Percentiles rank a stretch among this genome's conserved stretches.
phyloP scores from a whole-genome alignment of 2,113 vertebrate species.

The Parus major region DNA sequence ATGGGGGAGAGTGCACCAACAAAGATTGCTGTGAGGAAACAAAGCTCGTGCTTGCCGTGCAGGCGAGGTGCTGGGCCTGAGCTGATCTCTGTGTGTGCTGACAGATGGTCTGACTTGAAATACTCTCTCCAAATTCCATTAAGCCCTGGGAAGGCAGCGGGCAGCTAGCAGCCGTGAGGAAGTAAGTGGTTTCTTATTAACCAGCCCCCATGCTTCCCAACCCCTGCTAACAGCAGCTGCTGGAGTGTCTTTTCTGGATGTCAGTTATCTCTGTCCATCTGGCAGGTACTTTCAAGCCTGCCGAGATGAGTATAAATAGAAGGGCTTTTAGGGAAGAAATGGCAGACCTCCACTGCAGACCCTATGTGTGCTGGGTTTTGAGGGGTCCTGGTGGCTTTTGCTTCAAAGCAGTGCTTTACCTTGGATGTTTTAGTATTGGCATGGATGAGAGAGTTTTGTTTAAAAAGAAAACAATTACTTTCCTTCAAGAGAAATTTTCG shows the following conservation, averaged over 20 bases:
- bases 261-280: constrained; percentile 50
- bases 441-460: neutral
- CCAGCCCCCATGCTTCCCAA: neutral
- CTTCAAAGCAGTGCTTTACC: neutral
- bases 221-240: constrained; percentile 42
- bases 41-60: neutral
- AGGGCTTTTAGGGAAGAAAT: neutral
- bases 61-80: neutral
- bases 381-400: neutral
- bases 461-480: neutral
- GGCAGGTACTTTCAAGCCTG: constrained; percentile 43
- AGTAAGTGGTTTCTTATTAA: constrained; percentile 52
- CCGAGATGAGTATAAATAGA: constrained; percentile 19
- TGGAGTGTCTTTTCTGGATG: constrained; percentile 23
- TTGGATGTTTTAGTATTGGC: neutral
- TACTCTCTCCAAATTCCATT: constrained; percentile 45
- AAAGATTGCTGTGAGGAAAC: neutral
- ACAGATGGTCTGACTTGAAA: constrained; percentile 42
- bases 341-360: neutral
- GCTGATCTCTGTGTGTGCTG: neutral
- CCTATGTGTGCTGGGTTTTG: neutral
- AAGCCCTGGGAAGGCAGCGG: neutral
- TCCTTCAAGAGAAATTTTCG: neutral
- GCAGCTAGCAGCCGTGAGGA: neutral
- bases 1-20: neutral